Base-by-base conservation (phyloP, 1,140 invertebrate species). In the Orchesella cincta region DNA sequence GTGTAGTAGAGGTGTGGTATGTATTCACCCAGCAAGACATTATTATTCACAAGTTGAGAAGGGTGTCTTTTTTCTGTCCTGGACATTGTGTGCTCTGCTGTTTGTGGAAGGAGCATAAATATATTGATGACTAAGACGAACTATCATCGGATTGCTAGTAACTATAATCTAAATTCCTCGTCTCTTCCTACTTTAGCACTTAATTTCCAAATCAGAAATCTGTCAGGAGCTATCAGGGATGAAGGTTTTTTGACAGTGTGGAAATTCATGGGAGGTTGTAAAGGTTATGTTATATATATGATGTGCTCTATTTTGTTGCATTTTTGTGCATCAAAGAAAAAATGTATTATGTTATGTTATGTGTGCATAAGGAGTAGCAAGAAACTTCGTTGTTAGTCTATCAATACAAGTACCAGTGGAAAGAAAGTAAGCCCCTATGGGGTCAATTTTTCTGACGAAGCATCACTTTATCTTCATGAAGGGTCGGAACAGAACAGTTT, bases 391-490 rank as follows among this genome's bases (percentile, higher is more conserved):
- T 67, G 3, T 8, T 29, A 67, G 62, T 67, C 29, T 33, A 67
- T 67, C 62, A 67, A 67, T 67, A 67, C 8, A 67, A 67, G 62
- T 33, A 67, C 62, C 62, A 67, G 62, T 67, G 62, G 62, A 67
- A 67, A 12, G 23, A 67, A 67, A 67, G 28, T 67, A 67, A 67
- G 29, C 62, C 62, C 62, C n/a, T n/a, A 67, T 67, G 62, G 62
- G 62, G 62, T 67, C 62, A 67, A 67, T 67, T 67, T 67, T 57
- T 67, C 33, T 67, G 62, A 67, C 62, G 62, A 67, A 67, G 33
- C 62, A 67, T 67, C 62, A 67, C 62, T 67, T 67, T 67, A 67
- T 67, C 62, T 67, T 67, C 62, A 67, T 67, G 62, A 67, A 67
- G 62, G 62, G 62, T 67, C 62, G 62, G 29, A 46, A 20, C 8